Percentiles rank a stretch among this genome's conserved stretches.
Conservation (phyloP, 1,140 invertebrate genomes). For the Tribolium madens region DNA sequence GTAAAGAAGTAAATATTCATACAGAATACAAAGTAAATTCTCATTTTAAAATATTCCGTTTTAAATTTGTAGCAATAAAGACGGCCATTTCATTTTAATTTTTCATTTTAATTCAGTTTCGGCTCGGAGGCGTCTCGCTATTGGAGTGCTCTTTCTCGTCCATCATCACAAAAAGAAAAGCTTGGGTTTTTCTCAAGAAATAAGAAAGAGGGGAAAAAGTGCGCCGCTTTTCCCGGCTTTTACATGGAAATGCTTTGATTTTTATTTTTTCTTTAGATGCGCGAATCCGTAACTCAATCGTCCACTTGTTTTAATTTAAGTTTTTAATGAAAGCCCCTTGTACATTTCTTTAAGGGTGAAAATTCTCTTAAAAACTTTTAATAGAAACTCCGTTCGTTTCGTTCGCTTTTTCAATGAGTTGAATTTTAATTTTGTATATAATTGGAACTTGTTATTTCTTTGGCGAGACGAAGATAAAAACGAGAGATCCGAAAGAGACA, state of each 20-base stretch:
- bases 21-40: constrained; percentile 36
- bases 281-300: constrained; percentile 46
- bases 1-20: constrained; percentile 36
- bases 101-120: constrained; percentile 63
- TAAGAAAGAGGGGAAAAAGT: background rate
- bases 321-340: constrained; percentile 57
- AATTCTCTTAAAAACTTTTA: constrained; percentile 58
- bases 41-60: constrained; percentile 60
- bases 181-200: constrained; percentile 33
- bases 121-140: constrained; percentile 37
- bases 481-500: constrained; percentile 48
- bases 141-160: background rate
- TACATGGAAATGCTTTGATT: background rate
- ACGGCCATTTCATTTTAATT: constrained; percentile 62
- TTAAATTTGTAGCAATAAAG: constrained; percentile 62
- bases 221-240: background rate
- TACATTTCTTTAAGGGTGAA: constrained; percentile 56
- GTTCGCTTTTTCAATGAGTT: constrained; percentile 60
- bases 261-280: background rate
- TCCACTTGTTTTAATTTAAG: constrained; percentile 58
- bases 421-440: constrained; percentile 63
- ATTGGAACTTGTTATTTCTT: constrained; percentile 62
- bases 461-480: constrained; percentile 53
- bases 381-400: constrained; percentile 56
- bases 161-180: constrained; percentile 37